These are phyloP conservation scores for Lepisosteus osseus DNA, from an alignment of 2,113 vertebrate genomes.

Conservation along the genomic window DNA sequence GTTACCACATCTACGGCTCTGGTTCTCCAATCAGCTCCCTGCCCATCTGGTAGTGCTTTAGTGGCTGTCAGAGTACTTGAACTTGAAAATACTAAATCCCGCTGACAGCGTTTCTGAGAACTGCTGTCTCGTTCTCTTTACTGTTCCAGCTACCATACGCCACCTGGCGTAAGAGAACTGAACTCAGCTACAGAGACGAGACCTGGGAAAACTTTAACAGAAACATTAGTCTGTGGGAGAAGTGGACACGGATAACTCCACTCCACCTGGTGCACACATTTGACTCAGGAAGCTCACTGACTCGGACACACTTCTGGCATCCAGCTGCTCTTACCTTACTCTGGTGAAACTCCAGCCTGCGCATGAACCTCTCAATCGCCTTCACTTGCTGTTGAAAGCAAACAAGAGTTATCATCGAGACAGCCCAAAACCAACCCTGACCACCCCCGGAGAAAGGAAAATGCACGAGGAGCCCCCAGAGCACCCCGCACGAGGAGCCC, in stretches of 20 bases:
- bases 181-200: constrained; percentile 10
- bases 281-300: not conserved
- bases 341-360: constrained; percentile 72
- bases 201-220: too few species aligned
- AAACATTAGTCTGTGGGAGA: too few species aligned
- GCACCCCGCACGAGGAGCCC: too few species aligned
- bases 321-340: constrained; percentile 78
- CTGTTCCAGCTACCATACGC: not conserved
- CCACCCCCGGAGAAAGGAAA: too few species aligned
- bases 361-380: constrained; percentile 65
- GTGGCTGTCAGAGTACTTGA: not conserved
- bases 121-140: constrained; percentile 9
- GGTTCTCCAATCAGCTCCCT: constrained; percentile 2
- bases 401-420: not conserved
- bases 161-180: not conserved
- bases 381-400: constrained; percentile 56
- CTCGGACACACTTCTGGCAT: not conserved
- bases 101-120: constrained; percentile 3
- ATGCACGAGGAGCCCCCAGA: too few species aligned
- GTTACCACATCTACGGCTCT: constrained; percentile 14
- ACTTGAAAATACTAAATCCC: not conserved
- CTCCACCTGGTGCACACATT: not conserved
- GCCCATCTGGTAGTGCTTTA: constrained; percentile 39
- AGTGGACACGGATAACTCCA: not conserved
- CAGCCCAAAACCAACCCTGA: too few species aligned